phyloP scores from a whole-genome alignment of 2,888 invertebrate species.

The Philonicus albiceps region DNA sequence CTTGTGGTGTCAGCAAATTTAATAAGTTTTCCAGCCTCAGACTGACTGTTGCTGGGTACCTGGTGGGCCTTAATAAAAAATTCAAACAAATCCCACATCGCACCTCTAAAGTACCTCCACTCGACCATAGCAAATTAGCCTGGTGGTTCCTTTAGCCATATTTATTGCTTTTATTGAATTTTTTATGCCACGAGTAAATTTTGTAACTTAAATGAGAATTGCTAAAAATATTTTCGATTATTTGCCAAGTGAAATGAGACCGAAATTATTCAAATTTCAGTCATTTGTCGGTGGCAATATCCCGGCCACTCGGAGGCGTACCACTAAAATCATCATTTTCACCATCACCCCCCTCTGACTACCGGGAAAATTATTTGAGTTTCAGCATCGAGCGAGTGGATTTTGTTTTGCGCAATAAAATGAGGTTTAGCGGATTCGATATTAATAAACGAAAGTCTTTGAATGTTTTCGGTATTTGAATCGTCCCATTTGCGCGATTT shows the following conservation, averaged over 20 bases:
- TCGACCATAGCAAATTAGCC: not conserved
- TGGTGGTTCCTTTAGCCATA: not conserved
- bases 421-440: not conserved
- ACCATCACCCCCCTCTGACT: not conserved
- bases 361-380: not conserved
- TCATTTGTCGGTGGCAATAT: not conserved
- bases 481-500: not conserved
- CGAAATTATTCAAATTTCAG: not conserved
- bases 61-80: not conserved
- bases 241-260: not conserved
- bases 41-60: not conserved
- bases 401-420: not conserved
- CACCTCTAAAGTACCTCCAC: not conserved
- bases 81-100: not conserved
- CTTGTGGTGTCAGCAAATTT: not conserved
- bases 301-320: not conserved
- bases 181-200: not conserved
- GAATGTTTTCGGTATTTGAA: not conserved
- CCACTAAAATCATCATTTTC: not conserved
- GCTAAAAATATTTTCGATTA: not conserved
- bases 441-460: not conserved
- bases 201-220: not conserved
- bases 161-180: not conserved
- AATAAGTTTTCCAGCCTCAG: not conserved
- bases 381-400: not conserved